Percentiles rank a stretch among this genome's conserved stretches.
Conservation (phyloP, 2,888 invertebrate genomes). For the Philereme vetulata region DNA sequence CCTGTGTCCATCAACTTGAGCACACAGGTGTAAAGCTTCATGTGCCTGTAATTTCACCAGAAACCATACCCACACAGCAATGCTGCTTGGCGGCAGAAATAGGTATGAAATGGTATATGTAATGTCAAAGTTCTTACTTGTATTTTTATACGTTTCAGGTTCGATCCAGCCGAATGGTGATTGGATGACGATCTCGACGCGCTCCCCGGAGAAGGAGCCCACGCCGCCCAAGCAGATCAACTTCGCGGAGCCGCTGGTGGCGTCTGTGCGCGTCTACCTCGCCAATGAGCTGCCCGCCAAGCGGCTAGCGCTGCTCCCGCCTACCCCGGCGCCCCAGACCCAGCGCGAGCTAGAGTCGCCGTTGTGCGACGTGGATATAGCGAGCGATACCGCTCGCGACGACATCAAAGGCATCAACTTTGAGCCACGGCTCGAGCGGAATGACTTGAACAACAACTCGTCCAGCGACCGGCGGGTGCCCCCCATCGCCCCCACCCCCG, state of each 20-base stretch:
- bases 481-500: conserved; percentile 37
- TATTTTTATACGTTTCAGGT: conserved; percentile 64
- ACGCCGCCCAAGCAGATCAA: conserved; percentile 71
- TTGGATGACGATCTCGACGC: conserved; percentile 81
- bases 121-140: conserved; percentile 1
- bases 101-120: too few relatives aligned
- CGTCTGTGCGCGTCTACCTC: conserved; percentile 77
- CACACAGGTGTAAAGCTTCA: too few relatives aligned
- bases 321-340: conserved; percentile 43
- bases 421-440: conserved; percentile 70
- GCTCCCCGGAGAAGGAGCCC: conserved; percentile 71
- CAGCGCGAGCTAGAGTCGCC: conserved; percentile 37
- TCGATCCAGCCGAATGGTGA: conserved; percentile 76
- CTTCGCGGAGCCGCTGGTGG: conserved; percentile 76
- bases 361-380: conserved; percentile 74
- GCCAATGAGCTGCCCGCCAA: conserved; percentile 71
- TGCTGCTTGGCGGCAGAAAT: too few relatives aligned
- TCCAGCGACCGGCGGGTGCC: conserved; percentile 50
- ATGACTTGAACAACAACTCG: conserved; percentile 82
- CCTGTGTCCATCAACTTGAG: too few relatives aligned
- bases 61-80: too few relatives aligned
- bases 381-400: conserved; percentile 66
- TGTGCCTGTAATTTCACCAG: too few relatives aligned
- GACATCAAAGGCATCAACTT: conserved; percentile 79
- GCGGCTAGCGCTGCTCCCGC: conserved; percentile 60